Base-by-base conservation (phyloP, 2,888 invertebrate species). In the Caenorhabditis sp. region DNA sequence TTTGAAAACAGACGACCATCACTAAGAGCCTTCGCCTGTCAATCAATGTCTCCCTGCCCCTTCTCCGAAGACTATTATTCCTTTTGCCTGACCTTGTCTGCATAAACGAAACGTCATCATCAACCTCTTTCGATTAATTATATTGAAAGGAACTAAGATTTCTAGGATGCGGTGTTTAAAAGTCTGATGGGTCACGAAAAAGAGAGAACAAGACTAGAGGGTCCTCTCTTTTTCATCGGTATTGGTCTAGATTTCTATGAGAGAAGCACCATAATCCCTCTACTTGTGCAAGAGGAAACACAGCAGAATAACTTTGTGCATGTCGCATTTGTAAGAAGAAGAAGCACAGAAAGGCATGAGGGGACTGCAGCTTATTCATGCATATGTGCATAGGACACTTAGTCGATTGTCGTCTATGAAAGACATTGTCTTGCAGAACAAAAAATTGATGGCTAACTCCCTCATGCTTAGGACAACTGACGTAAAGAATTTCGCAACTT, bases 1-100 rank as follows among this genome's bases (percentile, higher is more conserved):
- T 73, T 73, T 63, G 49, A 61, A 73, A 59, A 51, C 47, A 19
- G 47, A 47, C 47, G 7, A 19, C 6, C 19, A 44, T 12, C 12
- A 44, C 44, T 16, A 47, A 63, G 61, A 73, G 51, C 73, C 61
- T 73, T 63, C 51, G 31, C 73, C 73, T 73, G 73, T 73, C 73
- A 73, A 73, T 73, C 73, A 72, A 61, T n/a, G 26, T 47, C 35
- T 58, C 28, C 54, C n/a, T 54, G 2, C 31, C 49, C 24, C 22
- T 22, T 5, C 26, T 38, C 38, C 12, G 19, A 47, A 47, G 19
- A 6, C n/a, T 47, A 54, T 38, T 38, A 6, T 12, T 38, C 38
- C 6, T 5, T 5, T 12, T 38, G 6, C 38, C 6, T 10, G 38
- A 38, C 38, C 38, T 38, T 38, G 38, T 38, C 38, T 38, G 2